Base-by-base conservation (phyloP, 1,140 invertebrate species). In the Drosophila lacertosa region DNA sequence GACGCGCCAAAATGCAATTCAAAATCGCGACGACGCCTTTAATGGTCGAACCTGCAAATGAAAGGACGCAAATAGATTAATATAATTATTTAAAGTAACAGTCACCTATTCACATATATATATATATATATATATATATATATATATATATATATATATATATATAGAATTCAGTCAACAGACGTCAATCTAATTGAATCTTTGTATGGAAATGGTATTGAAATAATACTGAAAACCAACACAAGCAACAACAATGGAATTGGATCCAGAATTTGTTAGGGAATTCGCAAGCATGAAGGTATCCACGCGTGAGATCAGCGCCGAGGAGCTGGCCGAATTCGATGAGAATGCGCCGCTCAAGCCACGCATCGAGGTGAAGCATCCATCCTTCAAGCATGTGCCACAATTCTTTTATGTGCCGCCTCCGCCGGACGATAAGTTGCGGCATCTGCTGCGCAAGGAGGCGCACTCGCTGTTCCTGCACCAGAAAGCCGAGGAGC, bases 391-490 rank as follows among this genome's bases (percentile, higher is more conserved):
- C 81, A 83, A 90, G 26, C 92, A 89, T 64, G 95, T 97, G 80
- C 96, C 96, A 0, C 95, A 95, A 86, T 96, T 97, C 89, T 97
- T 95, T 91, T 95, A 95, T 70, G 95, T 95, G 93, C 86, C 96
- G 10, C 96, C 96, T 0, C 54, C 54, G 9, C 94, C 95, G 59
- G 94, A 96, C 89, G 95, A 97, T 77, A 92, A 95, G 4, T 78
- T 97, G 10, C 92, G 95, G 0, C 94, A 96, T 80, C 97, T 97
- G 90, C 90, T 98, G n/a, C 92, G 96, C 42, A 96, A 97, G 91
- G 97, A 98, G 92, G 96, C 97, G 0, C 92, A 97, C 81, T 96
- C 96, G 9, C 93, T 96, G 44, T 97, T 98, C 90, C 90, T 98
- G 18, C 96, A 98, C 92, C 94, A 96, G 82, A 94, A 95, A 90